Evolutionary conservation across 1,140 invertebrate species (phyloP).

Genomic region (Heliconius hewitsoni): DNA sequence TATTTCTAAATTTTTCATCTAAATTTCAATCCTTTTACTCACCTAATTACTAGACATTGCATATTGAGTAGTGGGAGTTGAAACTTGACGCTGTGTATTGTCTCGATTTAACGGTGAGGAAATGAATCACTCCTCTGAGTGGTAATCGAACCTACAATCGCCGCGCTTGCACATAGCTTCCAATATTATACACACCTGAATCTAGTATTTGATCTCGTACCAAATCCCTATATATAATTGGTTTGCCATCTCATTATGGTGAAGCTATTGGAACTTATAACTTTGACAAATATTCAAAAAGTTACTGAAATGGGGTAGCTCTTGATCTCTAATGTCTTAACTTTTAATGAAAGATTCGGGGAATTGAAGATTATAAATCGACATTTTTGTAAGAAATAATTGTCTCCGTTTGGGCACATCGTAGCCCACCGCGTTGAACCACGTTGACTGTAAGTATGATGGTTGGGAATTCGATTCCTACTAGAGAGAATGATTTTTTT

Average conservation of each 20-base stretch:
- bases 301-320: neutral
- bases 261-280: neutral
- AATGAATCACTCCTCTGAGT: too few relatives aligned
- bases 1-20: too few relatives aligned
- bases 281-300: conserved; percentile 14
- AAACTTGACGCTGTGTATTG: too few relatives aligned
- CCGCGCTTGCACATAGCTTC: too few relatives aligned
- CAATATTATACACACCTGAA: neutral
- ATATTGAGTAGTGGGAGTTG: too few relatives aligned
- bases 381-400: neutral
- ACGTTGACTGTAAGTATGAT: neutral
- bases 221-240: neutral
- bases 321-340: neutral
- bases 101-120: too few relatives aligned
- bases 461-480: neutral
- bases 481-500: neutral
- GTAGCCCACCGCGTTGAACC: too few relatives aligned
- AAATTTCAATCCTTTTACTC: too few relatives aligned
- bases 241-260: neutral
- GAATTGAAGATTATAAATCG: neutral
- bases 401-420: neutral
- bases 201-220: neutral
- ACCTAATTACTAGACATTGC: too few relatives aligned
- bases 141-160: too few relatives aligned
- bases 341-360: neutral